A percentile compares a stretch with the other conserved stretches of the same genome.
Evolutionary conservation across 2,888 invertebrate genomes (phyloP).

Genomic region (Dryobotodes eremita): DNA sequence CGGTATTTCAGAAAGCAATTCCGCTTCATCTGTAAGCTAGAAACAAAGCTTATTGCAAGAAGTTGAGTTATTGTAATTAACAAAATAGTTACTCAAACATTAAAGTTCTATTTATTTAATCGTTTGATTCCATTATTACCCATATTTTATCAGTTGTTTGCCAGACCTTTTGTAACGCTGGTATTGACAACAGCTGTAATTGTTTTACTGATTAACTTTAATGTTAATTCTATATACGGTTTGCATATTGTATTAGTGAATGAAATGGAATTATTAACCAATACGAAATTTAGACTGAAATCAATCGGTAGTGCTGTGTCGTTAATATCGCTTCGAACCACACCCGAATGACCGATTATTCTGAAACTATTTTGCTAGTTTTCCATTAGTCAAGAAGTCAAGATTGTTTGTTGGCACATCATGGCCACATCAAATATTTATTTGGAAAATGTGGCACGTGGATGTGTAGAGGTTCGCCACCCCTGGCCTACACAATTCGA

Average conservation of each 20-base stretch:
- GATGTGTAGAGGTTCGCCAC: no score
- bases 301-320: neutral
- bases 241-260: neutral
- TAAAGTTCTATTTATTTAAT: neutral
- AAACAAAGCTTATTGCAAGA: conserved; percentile 4
- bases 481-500: neutral
- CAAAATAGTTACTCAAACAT: neutral
- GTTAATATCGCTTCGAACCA: neutral
- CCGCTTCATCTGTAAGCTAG: neutral
- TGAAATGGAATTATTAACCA: neutral
- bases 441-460: no score
- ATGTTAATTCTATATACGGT: neutral
- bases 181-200: neutral
- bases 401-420: no score
- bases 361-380: no score
- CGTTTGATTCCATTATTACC: neutral
- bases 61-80: neutral
- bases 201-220: neutral
- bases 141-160: neutral
- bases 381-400: no score
- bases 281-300: neutral
- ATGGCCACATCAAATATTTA: no score
- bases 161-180: neutral
- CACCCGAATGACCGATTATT: no score
- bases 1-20: neutral